Evolutionary conservation across 2,797 vertebrate genomes (phyloP), one percentile per base, ranked within the genome.

Genomic region (Karalla daura): DNA sequence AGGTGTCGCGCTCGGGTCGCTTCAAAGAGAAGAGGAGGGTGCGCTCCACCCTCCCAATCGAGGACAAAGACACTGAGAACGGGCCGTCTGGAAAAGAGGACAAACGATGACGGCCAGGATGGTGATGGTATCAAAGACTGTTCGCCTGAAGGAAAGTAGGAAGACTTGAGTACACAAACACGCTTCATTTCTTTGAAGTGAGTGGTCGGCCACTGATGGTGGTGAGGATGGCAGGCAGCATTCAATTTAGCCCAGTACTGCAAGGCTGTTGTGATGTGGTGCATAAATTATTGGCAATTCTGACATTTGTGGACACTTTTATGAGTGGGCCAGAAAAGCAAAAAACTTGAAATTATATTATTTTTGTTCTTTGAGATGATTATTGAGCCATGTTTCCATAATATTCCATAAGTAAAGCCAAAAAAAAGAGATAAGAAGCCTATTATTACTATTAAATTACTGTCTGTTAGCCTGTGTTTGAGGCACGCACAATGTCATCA

Each of bases 1-100:
- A 92, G 12, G 94, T 98, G 54, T 98, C 96, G 0, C 97, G 96
- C 49, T 98, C 97, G 0, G 97, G 97, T 2, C 95, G 97, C 36
- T 98, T 96, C 79, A 98, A 96, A 70, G 96, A 96, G 88, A 96
- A 95, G 85, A 85, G 92, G 70, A 95, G 83, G 85, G 84, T 88
- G 10, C 96, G 96, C 2, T 88, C 92, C 6, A 93, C 90, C 3
- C 90, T 98, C 10, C 93, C 95, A 0, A 88, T 95, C 11, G 81
- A 93, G 41, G 94, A 95, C 18, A 94, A 95, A 51, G 90, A 87
- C 4, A 89, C 78, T 24, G 83, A 81, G 39, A 81, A 40, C 0
- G 24, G 23, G 43, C 18, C 21, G 1, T 40, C 58, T 2, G 65
- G n/a, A 30, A 90, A 68, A 18, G 93, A 92, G 1, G 93, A 93